Base-by-base conservation (phyloP, 2,113 vertebrate genomes). In the Heliornis fulica region DNA sequence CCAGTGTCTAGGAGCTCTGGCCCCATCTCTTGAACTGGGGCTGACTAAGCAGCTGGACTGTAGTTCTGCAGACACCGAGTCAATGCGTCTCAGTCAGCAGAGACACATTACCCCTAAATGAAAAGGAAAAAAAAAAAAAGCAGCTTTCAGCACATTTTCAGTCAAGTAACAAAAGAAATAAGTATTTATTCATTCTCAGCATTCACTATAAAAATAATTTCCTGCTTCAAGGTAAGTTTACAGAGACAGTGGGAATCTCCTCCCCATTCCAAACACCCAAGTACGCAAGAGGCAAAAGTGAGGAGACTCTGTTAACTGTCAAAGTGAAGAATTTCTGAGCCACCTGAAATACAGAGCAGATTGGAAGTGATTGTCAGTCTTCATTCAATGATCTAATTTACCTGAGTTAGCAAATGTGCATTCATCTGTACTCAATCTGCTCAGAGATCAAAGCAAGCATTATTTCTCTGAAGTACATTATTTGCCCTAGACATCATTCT, bases 21-120 rank as follows among this genome's bases (percentile, higher is more conserved):
- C 18, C 22, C 21, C 13, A 1, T 4, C 21, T 53, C 32, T 45
- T 50, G 15, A 59, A 31, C 19, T 25, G 34, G 8, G 26, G 15
- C 34, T 59, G 20, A 63, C 59, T 20, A 40, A 3, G 31, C 16
- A 75, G 32, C 4, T 43, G 21, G 15, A 26, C 23, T 53, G 32
- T 6, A 68, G 63, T 8, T 64, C 43, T 78, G 48, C 43, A 70
- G 0, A 6, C 31, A 50, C 13, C 72, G 7, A 26, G n/a, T 29
- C 43, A 17, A 1, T 5, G 31, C 13, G 13, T 22, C 36, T 41
- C 0, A 2, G 54, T 28, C 7, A 1, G 54, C 5, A 1, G 2
- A 74, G 36, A 53, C 28, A 38, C 0, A 0, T 2, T 34, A 32
- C 10, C 23, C 18, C 25, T 10, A 19, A 17, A 48, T 1, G 4